Percentiles rank a stretch among this genome's conserved stretches.
Conservation (phyloP, 2,797 vertebrate genomes). For the Meriones psammophilus region DNA sequence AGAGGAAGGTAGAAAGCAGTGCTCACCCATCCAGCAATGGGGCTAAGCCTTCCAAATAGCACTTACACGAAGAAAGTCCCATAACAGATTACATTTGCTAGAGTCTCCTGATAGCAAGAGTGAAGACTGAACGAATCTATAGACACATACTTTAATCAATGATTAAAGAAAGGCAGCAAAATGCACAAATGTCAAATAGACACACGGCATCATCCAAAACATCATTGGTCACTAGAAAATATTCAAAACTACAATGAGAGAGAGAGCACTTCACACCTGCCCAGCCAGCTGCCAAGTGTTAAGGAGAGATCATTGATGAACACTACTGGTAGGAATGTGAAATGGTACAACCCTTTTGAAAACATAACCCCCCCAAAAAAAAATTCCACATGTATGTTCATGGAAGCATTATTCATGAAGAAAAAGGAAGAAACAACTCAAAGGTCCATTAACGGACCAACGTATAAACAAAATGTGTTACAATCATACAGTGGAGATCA, state of each 20-base stretch:
- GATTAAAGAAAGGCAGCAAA: neutral
- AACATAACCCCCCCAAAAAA: neutral
- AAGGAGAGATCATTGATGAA: neutral
- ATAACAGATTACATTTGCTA: neutral
- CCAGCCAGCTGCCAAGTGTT: neutral
- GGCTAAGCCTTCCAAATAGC: neutral
- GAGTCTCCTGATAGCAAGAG: neutral
- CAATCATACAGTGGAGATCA: neutral
- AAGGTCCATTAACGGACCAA: too few species aligned
- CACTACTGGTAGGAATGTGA: neutral
- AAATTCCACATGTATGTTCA: neutral
- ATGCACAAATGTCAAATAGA: neutral
- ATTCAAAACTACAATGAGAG: neutral
- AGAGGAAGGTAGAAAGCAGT: neutral
- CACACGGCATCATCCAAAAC: neutral
- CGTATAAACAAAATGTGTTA: neutral
- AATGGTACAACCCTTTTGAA: neutral
- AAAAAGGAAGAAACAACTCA: neutral
- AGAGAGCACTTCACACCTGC: neutral
- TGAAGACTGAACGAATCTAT: neutral
- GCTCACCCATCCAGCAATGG: rapidly evolving
- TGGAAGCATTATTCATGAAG: neutral
- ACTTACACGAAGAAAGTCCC: neutral
- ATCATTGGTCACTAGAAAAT: neutral
- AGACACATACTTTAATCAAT: neutral